Percentiles rank a stretch among this genome's conserved stretches.
Conservation (phyloP, 2,888 invertebrate genomes). For the Calliopum simillimum region DNA sequence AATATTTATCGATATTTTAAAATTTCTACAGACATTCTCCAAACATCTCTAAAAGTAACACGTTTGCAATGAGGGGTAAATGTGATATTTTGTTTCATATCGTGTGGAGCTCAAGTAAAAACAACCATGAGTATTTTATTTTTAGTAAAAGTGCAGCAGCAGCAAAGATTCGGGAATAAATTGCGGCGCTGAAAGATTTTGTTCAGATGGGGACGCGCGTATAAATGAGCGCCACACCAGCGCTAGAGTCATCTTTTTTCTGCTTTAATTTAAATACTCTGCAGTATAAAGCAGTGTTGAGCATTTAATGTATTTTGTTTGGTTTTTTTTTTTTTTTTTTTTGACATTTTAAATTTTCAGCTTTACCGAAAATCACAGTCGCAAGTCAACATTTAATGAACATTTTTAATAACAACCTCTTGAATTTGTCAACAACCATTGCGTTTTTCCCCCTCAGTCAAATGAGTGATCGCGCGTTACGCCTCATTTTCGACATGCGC, state of each 20-base stretch:
- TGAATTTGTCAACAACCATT: conserved; percentile 37
- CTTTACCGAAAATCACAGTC: too few species aligned
- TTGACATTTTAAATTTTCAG: too few species aligned
- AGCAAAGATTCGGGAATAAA: conserved; percentile 36
- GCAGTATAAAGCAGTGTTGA: too few species aligned
- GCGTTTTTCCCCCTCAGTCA: background rate
- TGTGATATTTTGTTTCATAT: conserved; percentile 26
- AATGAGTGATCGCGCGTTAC: background rate
- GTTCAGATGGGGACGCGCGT: conserved; percentile 28
- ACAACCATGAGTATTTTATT: conserved; percentile 15
- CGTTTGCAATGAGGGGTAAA: too few species aligned
- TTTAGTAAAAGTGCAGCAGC: conserved; percentile 14
- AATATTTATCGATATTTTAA: too few species aligned
- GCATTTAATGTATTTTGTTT: too few species aligned
- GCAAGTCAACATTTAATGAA: too few species aligned
- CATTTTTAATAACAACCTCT: conserved; percentile 21
- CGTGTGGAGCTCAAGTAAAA: conserved; percentile 32
- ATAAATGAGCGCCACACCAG: conserved; percentile 19
- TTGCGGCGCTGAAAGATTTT: conserved; percentile 39
- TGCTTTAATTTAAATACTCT: background rate
- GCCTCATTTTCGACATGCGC: conserved; percentile 31
- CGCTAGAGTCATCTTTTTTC: background rate
- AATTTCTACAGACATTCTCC: too few species aligned
- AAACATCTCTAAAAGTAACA: too few species aligned
- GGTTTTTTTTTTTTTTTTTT: too few species aligned